Base-by-base conservation (phyloP, 2,888 invertebrate species). In the Smittia aterrima region DNA sequence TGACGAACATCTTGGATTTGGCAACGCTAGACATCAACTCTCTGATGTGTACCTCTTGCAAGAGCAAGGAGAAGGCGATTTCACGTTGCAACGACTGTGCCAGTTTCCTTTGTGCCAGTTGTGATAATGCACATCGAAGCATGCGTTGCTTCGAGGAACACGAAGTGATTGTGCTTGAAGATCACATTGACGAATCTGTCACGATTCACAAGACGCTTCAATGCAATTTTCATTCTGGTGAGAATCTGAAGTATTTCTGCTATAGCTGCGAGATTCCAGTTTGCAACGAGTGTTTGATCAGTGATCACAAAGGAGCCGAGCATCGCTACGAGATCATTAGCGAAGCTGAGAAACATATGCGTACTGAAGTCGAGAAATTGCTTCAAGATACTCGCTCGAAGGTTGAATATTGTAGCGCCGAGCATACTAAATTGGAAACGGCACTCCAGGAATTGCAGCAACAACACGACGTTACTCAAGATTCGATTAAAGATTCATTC, bases 71-170 rank as follows among this genome's bases (percentile, higher is more conserved):
- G 84, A 90, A 92, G 79, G 96, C 96, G 16, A 92, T 96, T 70
- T 96, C 96, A 11, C 89, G 95, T 76, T 98, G 97, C 84, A 92
- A 92, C 78, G 96, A 97, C 82, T 98, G 97, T 84, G 93, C 95
- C 79, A 95, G 95, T 83, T 93, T 96, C 81, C 86, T 98, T 68
- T 97, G 97, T 84, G 89, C 92, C 76, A 93, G 95, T 81, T 98
- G 97, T 85, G 95, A 95, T 79, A 93, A 94, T 53, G 97, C 97
- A 75, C 97, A 98, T 83, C 92, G 95, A 82, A 96, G 92, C 80
- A 97, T 97, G 97, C 88, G 95, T 77, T 96, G 96, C 85, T 98
- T 98, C 82, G 96, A 97, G 83, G 94, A 93, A 79, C 97, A 98
- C 82, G 88, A 92, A 82, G 96, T 96, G 47, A 90, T 95, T 72